These are phyloP conservation scores for Spea bombifrons DNA, from an alignment of 2,113 vertebrate genomes.

Conservation along the genomic window DNA sequence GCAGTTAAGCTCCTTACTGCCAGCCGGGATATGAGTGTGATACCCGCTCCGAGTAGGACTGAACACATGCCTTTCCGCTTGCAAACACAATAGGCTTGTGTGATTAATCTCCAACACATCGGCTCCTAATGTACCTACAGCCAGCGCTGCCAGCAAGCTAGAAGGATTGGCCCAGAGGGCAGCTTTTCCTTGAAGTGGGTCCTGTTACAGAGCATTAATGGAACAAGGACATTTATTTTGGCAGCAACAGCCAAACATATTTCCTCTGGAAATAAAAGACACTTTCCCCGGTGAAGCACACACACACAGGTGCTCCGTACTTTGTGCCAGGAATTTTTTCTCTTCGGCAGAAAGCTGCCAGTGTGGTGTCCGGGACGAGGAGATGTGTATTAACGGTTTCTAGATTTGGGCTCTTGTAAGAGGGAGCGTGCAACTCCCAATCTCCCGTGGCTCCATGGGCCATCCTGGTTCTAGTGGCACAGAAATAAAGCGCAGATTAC, in stretches of 20 bases:
- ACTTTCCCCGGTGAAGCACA: not conserved
- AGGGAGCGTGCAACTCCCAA: not conserved
- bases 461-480: not conserved
- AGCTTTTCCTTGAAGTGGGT: constrained; percentile 44
- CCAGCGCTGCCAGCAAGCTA: constrained; percentile 31
- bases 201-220: constrained; percentile 35
- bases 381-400: not conserved
- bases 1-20: no score
- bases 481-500: not conserved
- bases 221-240: constrained; percentile 50
- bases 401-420: not conserved
- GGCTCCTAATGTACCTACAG: constrained; percentile 41
- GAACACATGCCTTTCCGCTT: not conserved
- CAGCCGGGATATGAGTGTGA: not conserved
- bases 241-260: constrained; percentile 35
- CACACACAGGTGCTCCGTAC: constrained; percentile 29
- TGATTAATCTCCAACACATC: constrained; percentile 26
- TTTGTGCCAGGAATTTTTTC: constrained; percentile 15
- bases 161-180: constrained; percentile 31
- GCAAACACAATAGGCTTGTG: not conserved
- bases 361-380: not conserved
- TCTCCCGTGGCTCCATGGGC: not conserved
- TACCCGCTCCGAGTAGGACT: no score
- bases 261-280: constrained; percentile 41
- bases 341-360: not conserved